Conservation (phyloP, 2,113 vertebrate genomes). For the Mormyrus iriodes region DNA sequence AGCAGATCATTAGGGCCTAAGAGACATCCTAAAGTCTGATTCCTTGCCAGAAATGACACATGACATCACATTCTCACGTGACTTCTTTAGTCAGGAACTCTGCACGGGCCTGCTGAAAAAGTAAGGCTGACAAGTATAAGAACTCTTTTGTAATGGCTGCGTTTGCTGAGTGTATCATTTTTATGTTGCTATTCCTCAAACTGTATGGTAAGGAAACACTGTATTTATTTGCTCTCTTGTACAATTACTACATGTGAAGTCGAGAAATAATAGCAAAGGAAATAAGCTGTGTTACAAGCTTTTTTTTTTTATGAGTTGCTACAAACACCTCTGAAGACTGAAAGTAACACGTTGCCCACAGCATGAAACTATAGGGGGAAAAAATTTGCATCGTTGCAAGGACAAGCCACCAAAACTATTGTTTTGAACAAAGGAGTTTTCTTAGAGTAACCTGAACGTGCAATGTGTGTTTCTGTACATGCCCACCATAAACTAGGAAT, state of each 20-base stretch:
- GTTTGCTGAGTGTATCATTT: not conserved
- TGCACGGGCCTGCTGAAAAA: not conserved
- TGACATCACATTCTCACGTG: not conserved
- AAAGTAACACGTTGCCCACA: not conserved
- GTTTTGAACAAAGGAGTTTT: not conserved
- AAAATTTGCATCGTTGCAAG: not conserved
- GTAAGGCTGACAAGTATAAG: not conserved
- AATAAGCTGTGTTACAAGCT: not conserved
- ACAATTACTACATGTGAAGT: not conserved
- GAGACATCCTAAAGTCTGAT: not conserved
- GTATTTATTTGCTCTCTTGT: not conserved
- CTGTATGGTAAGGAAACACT: not conserved
- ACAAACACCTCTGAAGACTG: not conserved
- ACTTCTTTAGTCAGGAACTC: not conserved
- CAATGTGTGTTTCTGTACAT: not conserved
- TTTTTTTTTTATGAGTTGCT: not conserved
- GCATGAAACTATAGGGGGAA: not conserved
- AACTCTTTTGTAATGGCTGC: not conserved
- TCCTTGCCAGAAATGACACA: not conserved
- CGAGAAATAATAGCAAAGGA: not conserved
- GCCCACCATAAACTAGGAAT: not conserved
- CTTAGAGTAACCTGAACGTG: not conserved
- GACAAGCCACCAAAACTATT: not conserved
- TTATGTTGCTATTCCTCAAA: not conserved
- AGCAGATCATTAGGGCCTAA: not conserved